Evolutionary conservation across 1,140 invertebrate species (phyloP).

Genomic region (Belonocnema kinseyi): DNA sequence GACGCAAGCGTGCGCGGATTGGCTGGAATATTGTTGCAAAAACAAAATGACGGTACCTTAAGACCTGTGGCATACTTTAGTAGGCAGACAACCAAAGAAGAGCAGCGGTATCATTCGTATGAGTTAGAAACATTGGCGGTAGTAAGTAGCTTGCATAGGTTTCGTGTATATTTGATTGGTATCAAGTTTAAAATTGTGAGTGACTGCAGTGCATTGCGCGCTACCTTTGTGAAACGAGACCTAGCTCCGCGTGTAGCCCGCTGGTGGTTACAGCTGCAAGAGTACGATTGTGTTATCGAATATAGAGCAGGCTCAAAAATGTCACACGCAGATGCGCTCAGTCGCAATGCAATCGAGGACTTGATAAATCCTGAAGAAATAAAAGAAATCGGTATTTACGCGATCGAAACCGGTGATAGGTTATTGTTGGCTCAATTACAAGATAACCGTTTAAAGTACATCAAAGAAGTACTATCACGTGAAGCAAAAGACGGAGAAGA

Average conservation of each 20-base stretch:
- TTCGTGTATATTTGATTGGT: slow-evolving; percentile 62
- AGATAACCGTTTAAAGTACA: no score
- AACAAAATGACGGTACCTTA: slow-evolving; percentile 39
- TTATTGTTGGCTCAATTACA: neutral
- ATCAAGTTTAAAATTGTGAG: slow-evolving; percentile 62
- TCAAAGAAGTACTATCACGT: no score
- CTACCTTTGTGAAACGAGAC: neutral
- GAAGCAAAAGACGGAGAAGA: neutral
- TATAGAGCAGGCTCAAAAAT: neutral
- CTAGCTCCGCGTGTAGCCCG: neutral
- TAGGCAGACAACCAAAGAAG: slow-evolving; percentile 51
- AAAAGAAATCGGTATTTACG: neutral
- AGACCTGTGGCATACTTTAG: slow-evolving; percentile 59
- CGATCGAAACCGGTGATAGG: neutral
- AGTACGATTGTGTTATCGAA: neutral
- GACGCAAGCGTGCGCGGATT: slow-evolving; percentile 56
- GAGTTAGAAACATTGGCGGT: slow-evolving; percentile 67
- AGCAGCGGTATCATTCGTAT: slow-evolving; percentile 56
- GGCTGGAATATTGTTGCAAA: slow-evolving; percentile 57
- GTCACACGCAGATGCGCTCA: neutral
- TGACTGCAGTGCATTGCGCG: slow-evolving; percentile 55
- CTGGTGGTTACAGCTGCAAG: neutral
- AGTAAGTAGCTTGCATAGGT: slow-evolving; percentile 51
- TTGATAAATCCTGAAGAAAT: neutral
- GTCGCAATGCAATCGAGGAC: neutral